phyloP scores from a whole-genome alignment of 1,140 invertebrate species.

The Leucophenga varia region DNA sequence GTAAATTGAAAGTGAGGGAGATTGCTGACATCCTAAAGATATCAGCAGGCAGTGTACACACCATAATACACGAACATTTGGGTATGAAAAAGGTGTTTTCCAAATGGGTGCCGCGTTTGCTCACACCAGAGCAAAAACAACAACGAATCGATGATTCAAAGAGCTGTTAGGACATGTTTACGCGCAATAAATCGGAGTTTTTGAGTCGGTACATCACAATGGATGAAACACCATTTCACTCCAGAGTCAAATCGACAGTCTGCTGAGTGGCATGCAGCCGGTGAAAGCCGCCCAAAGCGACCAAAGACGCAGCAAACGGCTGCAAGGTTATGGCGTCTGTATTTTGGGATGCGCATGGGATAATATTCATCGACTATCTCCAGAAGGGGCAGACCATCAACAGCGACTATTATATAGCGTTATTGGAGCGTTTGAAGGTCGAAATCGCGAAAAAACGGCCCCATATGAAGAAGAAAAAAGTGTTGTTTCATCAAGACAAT shows the following conservation, averaged over 20 bases:
- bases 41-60: too few relatives aligned
- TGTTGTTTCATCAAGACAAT: slow-evolving; percentile 52
- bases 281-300: slow-evolving; percentile 1
- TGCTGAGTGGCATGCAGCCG: neutral
- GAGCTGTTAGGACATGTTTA: neutral
- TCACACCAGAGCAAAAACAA: neutral
- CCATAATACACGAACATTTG: too few relatives aligned
- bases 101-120: neutral
- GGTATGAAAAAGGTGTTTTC: neutral
- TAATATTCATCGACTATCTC: neutral
- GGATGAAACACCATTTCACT: slow-evolving; percentile 7
- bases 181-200: neutral
- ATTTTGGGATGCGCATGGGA: slow-evolving; percentile 1
- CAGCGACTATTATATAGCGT: neutral
- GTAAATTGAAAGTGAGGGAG: too few relatives aligned
- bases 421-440: neutral
- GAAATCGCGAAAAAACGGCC: neutral
- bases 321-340: neutral
- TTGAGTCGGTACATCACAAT: neutral
- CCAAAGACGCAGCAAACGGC: slow-evolving; percentile 1
- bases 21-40: too few relatives aligned
- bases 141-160: neutral
- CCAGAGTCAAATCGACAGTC: slow-evolving; percentile 8
- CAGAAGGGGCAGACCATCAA: neutral
- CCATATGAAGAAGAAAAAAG: neutral